Evolutionary conservation across 2,888 invertebrate species (phyloP).

Genomic region (Lydus trimaculatus): DNA sequence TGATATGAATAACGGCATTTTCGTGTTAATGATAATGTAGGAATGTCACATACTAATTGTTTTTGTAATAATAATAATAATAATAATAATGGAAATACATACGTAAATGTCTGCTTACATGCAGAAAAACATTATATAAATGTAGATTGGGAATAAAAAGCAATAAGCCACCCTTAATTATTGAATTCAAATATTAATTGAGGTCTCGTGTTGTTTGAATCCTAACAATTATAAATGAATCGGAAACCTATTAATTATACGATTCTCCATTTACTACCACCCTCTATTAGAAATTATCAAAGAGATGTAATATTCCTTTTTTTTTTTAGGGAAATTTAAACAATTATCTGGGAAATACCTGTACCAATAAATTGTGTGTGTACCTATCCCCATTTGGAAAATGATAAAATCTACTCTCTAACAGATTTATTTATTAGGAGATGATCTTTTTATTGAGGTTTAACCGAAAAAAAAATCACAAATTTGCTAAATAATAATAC

Average conservation of each 20-base stretch:
- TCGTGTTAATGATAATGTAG: background rate
- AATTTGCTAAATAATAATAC: too few species aligned
- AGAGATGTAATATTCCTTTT: background rate
- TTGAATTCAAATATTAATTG: background rate
- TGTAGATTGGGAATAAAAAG: background rate
- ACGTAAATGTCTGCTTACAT: too few species aligned
- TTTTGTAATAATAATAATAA: background rate
- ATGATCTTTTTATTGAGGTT: too few species aligned
- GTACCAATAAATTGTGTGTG: too few species aligned
- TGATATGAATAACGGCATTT: too few species aligned
- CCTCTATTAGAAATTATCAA: background rate
- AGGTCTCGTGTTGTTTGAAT: background rate
- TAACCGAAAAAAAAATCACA: too few species aligned
- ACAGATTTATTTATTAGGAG: too few species aligned
- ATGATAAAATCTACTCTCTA: too few species aligned
- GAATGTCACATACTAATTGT: background rate
- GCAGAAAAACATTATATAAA: too few species aligned
- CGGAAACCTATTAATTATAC: constrained; percentile 1
- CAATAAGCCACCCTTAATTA: background rate
- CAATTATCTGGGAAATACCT: too few species aligned
- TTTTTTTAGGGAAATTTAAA: too few species aligned
- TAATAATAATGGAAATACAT: background rate
- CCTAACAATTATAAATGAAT: background rate
- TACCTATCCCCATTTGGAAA: too few species aligned
- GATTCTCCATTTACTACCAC: background rate